Percentiles rank a stretch among this genome's conserved stretches.
Conservation (phyloP, 2,888 invertebrate species). For the Xestoiulus laeticollis region DNA sequence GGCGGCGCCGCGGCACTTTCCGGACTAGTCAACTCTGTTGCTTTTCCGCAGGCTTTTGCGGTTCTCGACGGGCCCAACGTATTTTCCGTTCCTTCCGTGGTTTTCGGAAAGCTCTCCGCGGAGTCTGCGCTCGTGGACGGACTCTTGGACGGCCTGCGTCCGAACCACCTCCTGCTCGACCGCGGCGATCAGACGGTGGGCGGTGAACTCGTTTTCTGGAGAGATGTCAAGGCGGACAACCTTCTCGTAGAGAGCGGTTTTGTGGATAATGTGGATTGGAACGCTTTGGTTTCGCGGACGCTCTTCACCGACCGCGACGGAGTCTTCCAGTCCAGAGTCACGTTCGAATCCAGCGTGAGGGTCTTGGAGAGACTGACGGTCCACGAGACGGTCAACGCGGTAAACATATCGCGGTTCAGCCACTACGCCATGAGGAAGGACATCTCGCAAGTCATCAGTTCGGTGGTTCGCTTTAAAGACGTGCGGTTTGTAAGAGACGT, state of each 20-base stretch:
- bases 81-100: conserved; percentile 12
- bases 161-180: conserved; percentile 35
- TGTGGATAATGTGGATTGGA: conserved; percentile 11
- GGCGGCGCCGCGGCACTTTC: neutral
- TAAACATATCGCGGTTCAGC: neutral
- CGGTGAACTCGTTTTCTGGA: neutral
- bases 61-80: conserved; percentile 19
- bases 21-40: conserved; percentile 44
- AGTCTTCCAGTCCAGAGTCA: neutral
- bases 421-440: conserved; percentile 2
- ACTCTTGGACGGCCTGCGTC: neutral
- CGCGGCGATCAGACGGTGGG: conserved; percentile 48
- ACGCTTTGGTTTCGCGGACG: neutral
- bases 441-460: neutral
- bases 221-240: neutral
- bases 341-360: neutral
- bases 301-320: neutral
- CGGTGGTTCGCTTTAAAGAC: neutral
- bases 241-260: neutral
- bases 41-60: conserved; percentile 48
- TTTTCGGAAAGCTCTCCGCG: neutral
- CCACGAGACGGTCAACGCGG: neutral
- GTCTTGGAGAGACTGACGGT: neutral
- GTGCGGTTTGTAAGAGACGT: neutral
- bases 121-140: neutral